Percentiles rank a stretch among this genome's conserved stretches.
phyloP scores from a whole-genome alignment of 2,113 vertebrate species.

The Nothobranchius kuhntae region DNA sequence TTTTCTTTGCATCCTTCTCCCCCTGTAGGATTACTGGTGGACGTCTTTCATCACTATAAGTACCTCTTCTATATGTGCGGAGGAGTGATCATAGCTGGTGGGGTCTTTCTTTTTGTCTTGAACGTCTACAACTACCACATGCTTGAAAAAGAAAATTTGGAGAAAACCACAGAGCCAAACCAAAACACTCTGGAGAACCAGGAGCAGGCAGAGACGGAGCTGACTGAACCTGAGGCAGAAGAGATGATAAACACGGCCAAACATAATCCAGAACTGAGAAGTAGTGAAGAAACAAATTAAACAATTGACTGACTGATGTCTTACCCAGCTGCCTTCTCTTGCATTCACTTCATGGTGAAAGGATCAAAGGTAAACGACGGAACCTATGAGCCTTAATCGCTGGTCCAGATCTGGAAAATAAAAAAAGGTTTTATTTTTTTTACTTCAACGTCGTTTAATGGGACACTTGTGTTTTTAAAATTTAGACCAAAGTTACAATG shows the following conservation, averaged over 20 bases:
- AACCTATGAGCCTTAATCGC: neutral
- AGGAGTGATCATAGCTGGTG: constrained; percentile 78
- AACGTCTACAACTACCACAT: constrained; percentile 83
- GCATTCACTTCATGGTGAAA: no score
- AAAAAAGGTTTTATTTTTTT: neutral
- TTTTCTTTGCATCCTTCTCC: constrained; percentile 26
- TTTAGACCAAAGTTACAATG: neutral
- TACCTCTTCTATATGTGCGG: constrained; percentile 85
- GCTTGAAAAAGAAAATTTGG: constrained; percentile 71
- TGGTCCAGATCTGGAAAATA: neutral
- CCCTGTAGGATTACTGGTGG: constrained; percentile 77
- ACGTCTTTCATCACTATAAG: constrained; percentile 79
- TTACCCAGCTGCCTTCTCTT: no score
- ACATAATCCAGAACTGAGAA: constrained; percentile 12
- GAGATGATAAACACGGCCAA: constrained; percentile 3
- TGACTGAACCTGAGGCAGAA: constrained; percentile 25
- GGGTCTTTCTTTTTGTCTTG: constrained; percentile 83
- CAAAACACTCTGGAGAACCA: constrained; percentile 15
- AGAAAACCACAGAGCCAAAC: constrained; percentile 4
- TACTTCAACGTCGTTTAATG: neutral
- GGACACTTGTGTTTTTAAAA: neutral
- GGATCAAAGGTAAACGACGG: neutral
- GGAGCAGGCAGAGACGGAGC: constrained; percentile 30
- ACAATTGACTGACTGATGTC: neutral
- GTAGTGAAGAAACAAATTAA: neutral